Evolutionary conservation across 2,888 invertebrate genomes (phyloP), one percentile per base, ranked within the genome.

Genomic region (Lasius fuliginosus): DNA sequence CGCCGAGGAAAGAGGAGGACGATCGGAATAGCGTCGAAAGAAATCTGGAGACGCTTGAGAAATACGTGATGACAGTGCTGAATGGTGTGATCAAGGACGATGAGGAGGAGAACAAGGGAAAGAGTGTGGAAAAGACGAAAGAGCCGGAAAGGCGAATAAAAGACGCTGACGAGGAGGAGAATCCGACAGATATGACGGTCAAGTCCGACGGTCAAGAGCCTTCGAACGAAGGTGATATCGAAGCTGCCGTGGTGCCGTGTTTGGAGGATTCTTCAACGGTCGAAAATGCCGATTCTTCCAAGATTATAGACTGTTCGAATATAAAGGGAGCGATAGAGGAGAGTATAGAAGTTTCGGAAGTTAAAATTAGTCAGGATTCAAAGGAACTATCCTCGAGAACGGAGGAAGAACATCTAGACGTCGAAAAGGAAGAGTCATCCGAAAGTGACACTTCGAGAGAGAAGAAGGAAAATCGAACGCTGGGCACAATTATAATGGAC

Each of bases 41-140:
- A 42, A 94, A 94, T 81, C 91, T 95, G 18, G 94, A 94, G 74
- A 94, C 92, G 23, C 89, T 94, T 5, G 94, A 94, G 83, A 94
- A 94, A 81, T 94, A 93, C 91, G 94, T 94, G 76, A 95, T 94
- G 94, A 95, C 94, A 58, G 94, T 95, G 71, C 85, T 95, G 42
- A 94, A 93, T 84, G 94, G 94, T 6, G 94, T 94, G 27, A 94
- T 94, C 65, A 93, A 94, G 82, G 93, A 94, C 77, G 92, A 94
- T 76, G 94, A 93, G 76, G 90, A 92, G 6, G 83, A 84, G 8
- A 76, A 87, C 23, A 76, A 87, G 8, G 71, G 30, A 5, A 73
- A 36, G 30, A 69, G 40, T 1, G 40, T 18, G 27, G 84, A 84
- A 56, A 85, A 86, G 27, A 62, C 46, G 4, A 76, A 75, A 9